phyloP scores from a whole-genome alignment of 1,140 invertebrate species.

The Hylaeus anthracinus region DNA sequence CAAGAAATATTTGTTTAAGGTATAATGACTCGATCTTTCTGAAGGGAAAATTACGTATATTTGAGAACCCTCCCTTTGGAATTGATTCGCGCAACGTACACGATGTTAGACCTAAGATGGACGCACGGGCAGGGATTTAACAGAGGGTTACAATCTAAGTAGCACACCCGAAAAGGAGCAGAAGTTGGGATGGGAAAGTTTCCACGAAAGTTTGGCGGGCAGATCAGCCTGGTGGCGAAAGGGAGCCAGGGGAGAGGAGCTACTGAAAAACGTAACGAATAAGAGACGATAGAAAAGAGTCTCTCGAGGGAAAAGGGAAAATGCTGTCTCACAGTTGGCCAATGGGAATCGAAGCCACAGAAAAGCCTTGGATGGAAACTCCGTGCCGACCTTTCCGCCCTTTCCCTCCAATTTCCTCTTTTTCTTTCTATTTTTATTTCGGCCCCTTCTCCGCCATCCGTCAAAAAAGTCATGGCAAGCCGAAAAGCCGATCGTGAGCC shows the following conservation, averaged over 20 bases:
- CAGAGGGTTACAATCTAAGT: too few species aligned
- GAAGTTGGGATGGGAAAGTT: conserved; percentile 33
- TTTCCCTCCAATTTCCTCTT: conserved; percentile 10
- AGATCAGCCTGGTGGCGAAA: neutral
- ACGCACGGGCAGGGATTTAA: too few species aligned
- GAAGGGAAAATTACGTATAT: too few species aligned
- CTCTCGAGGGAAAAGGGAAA: conserved; percentile 33
- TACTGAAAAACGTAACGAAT: conserved; percentile 47
- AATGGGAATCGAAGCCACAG: conserved; percentile 58
- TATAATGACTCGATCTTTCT: too few species aligned
- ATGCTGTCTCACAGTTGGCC: conserved; percentile 41
- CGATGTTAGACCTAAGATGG: too few species aligned
- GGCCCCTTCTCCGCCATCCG: neutral
- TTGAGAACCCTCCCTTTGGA: too few species aligned
- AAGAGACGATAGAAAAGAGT: conserved; percentile 3
- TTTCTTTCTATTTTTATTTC: neutral
- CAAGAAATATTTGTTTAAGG: too few species aligned
- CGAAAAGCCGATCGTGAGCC: conserved; percentile 30
- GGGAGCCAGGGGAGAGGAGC: neutral
- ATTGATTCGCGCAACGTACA: too few species aligned
- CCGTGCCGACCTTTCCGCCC: neutral
- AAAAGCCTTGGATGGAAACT: conserved; percentile 41
- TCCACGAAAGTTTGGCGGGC: conserved; percentile 11
- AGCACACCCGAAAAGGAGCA: too few species aligned
- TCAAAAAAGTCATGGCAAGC: conserved; percentile 24